A percentile compares a stretch with the other conserved stretches of the same genome.
phyloP scores from a whole-genome alignment of 2,888 invertebrate genomes.

The Limnephilus marmoratus region DNA sequence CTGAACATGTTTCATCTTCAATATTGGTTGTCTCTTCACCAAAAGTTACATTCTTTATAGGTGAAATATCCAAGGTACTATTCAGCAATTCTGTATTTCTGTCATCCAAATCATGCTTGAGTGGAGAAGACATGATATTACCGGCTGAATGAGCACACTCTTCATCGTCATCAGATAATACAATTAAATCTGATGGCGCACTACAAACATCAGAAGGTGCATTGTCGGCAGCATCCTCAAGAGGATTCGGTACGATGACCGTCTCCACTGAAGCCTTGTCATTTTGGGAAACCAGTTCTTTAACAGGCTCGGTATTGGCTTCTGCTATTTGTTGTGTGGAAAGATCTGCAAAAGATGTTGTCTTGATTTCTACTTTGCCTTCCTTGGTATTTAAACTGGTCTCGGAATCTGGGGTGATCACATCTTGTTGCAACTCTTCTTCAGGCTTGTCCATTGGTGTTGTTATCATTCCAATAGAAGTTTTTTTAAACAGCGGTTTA shows the following conservation, averaged over 20 bases:
- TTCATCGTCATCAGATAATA: constrained; percentile 47
- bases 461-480: neutral
- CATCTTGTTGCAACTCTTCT: neutral
- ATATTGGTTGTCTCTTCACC: constrained; percentile 69
- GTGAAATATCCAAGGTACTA: constrained; percentile 80
- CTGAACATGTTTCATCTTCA: constrained; percentile 31
- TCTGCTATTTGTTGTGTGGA: constrained; percentile 55
- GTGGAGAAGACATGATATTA: constrained; percentile 71
- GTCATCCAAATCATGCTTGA: constrained; percentile 70
- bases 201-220: neutral
- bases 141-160: neutral
- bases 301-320: constrained; percentile 53
- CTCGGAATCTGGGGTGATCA: neutral
- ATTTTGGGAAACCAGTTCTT: constrained; percentile 15
- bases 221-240: neutral
- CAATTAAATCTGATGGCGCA: constrained; percentile 39
- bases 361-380: constrained; percentile 8
- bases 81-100: constrained; percentile 77
- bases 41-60: constrained; percentile 72
- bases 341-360: neutral
- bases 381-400: neutral
- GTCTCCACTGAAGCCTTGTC: neutral
- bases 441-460: neutral
- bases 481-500: neutral
- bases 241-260: neutral